phyloP scores from a whole-genome alignment of 2,888 invertebrate species.

The Mythimna ferrago region DNA sequence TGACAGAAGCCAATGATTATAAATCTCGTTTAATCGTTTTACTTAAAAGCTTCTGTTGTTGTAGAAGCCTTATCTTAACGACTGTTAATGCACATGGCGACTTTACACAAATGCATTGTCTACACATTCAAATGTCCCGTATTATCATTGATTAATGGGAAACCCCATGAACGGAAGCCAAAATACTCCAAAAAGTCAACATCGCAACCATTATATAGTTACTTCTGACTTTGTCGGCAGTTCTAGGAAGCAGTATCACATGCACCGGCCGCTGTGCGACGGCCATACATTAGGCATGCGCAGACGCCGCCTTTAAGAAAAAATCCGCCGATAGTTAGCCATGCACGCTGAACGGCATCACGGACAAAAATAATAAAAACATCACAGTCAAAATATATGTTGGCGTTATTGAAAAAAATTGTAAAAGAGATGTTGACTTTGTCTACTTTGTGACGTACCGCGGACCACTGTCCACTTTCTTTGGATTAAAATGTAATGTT shows the following conservation, averaged over 20 bases:
- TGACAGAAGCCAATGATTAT: not conserved
- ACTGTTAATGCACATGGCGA: slow-evolving; percentile 46
- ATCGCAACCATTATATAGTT: slow-evolving; percentile 87
- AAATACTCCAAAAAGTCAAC: slow-evolving; percentile 85
- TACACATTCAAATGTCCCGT: slow-evolving; percentile 47
- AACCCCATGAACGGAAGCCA: slow-evolving; percentile 85
- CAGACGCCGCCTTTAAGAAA: slow-evolving; percentile 80
- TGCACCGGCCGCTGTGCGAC: slow-evolving; percentile 63
- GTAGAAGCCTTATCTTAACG: slow-evolving; percentile 50
- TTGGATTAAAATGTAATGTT: slow-evolving; percentile 53
- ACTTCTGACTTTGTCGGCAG: slow-evolving; percentile 84
- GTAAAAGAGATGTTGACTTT: slow-evolving; percentile 86
- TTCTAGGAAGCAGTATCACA: slow-evolving; percentile 78
- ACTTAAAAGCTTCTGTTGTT: slow-evolving; percentile 29
- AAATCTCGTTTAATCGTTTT: slow-evolving; percentile 17
- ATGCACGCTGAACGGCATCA: slow-evolving; percentile 77
- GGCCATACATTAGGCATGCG: slow-evolving; percentile 80
- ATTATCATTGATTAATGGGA: slow-evolving; percentile 85
- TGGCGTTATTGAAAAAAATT: slow-evolving; percentile 80
- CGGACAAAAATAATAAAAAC: slow-evolving; percentile 91
- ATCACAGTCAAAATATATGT: slow-evolving; percentile 91
- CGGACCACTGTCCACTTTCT: slow-evolving; percentile 72
- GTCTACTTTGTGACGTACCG: slow-evolving; percentile 87
- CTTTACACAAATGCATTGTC: slow-evolving; percentile 56
- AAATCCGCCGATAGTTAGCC: slow-evolving; percentile 82